Evolutionary conservation across 2,113 vertebrate genomes (phyloP).

Genomic region (Mus musculus): GRCm39 chr11:7505001-7505500

Average conservation of each 20-base stretch:
- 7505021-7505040: background rate
- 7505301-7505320: rapidly evolving
- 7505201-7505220: background rate
- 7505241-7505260: background rate
- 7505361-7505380: background rate
- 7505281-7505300: no score
- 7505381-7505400: background rate
- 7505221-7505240: background rate
- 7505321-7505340: background rate
- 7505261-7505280: rapidly evolving
- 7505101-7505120: background rate
- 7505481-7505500: background rate
- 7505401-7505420: background rate
- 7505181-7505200: background rate
- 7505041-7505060: background rate
- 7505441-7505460: no score
- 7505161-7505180: background rate
- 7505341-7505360: background rate
- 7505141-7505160: background rate
- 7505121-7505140: background rate
- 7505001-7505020: no score
- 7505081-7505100: background rate
- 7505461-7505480: rapidly evolving
- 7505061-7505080: background rate
- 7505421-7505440: no score